These are phyloP conservation scores for Solenopsis invicta DNA, from an alignment of 1,140 invertebrate genomes.

Conservation along the genomic window DNA sequence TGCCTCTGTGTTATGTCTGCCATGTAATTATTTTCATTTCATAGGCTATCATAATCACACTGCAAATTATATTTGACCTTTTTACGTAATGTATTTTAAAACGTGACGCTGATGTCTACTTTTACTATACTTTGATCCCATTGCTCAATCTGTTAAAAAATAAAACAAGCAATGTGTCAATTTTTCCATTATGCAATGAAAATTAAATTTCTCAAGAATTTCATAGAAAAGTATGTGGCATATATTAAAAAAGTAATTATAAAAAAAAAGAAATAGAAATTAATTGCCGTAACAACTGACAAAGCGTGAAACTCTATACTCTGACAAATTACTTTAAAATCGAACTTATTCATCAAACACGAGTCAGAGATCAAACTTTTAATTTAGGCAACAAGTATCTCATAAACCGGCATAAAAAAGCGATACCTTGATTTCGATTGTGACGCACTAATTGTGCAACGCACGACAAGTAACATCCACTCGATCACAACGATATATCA, in stretches of 20 bases:
- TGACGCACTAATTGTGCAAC: background rate
- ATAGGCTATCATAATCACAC: background rate
- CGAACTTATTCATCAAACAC: background rate
- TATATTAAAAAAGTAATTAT: background rate
- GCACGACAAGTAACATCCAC: background rate
- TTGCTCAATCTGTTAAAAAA: background rate
- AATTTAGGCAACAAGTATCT: background rate
- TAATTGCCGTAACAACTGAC: background rate
- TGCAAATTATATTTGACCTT: conserved; percentile 32
- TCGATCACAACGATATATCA: background rate
- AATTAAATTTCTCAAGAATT: background rate
- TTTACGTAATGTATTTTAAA: background rate
- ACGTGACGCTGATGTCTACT: background rate
- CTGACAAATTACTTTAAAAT: background rate
- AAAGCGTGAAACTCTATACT: background rate
- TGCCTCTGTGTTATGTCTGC: background rate
- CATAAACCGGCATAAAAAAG: background rate
- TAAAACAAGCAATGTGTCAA: background rate
- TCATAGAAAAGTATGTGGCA: background rate
- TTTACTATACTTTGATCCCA: background rate
- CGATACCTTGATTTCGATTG: conserved; percentile 15
- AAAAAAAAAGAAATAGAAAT: background rate
- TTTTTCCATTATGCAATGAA: background rate
- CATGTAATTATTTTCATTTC: background rate
- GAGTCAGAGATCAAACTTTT: background rate